Evolutionary conservation across 2,113 vertebrate genomes (phyloP).

Genomic region (Plotosus lineatus): DNA sequence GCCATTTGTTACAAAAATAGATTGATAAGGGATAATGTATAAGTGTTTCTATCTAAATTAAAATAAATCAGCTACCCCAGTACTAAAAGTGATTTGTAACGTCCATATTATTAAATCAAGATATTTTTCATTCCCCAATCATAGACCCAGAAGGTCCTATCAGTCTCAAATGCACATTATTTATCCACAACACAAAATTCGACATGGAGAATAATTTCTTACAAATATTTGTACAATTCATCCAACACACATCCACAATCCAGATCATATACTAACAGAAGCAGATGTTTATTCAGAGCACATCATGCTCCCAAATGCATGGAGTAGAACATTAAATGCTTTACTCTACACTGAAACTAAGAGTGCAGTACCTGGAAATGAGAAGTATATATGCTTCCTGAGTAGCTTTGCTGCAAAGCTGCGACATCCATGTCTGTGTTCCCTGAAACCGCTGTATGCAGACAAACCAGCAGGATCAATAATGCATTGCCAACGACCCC

Average conservation of each 20-base stretch:
- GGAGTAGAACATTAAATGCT: not conserved
- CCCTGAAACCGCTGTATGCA: conserved; percentile 32
- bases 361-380: conserved; percentile 68
- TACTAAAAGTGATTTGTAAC: too few relatives aligned
- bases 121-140: too few relatives aligned
- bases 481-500: conserved; percentile 41
- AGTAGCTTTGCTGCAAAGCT: conserved; percentile 67
- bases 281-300: not conserved
- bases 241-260: not conserved
- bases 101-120: too few relatives aligned
- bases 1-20: not conserved
- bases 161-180: too few relatives aligned
- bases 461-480: conserved; percentile 46
- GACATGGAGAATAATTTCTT: not conserved
- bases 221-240: not conserved
- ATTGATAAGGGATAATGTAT: not conserved
- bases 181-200: not conserved
- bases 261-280: not conserved
- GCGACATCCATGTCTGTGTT: conserved; percentile 70
- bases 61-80: not conserved
- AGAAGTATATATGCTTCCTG: conserved; percentile 64
- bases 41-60: not conserved
- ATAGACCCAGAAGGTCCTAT: too few relatives aligned
- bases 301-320: not conserved
- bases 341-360: not conserved